Evolutionary conservation across 1,140 invertebrate species (phyloP), one percentile per base, ranked within the genome.

Genomic region (Idris sp.): DNA sequence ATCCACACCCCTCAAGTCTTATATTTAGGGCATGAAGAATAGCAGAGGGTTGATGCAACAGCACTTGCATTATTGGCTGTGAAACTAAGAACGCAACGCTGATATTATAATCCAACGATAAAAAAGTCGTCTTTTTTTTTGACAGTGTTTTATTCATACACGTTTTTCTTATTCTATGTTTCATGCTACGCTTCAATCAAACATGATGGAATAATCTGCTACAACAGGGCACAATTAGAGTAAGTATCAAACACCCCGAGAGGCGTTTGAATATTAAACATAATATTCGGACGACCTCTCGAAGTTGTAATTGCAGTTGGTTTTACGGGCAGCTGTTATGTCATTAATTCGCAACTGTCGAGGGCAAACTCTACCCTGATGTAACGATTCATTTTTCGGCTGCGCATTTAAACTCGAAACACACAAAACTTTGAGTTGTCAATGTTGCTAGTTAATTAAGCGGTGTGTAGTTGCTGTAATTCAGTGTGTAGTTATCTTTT

Each of bases 161-260:
- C 65, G 22, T 46, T 58, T 69, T 44, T 77, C 71, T 81, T 82
- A 84, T 79, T 79, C 54, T 87, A 82, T 87, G 86, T 89, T 89
- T 82, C 89, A 89, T 89, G 88, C 88, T 77, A 79, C 75, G 76
- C 83, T 79, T 80, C 51, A 79, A 72, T 74, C 51, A n/a, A n/a
- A 80, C 59, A 76, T 69, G 43, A 74, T 78, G 83, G 80, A 81
- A 77, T 74, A 61, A 54, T 71, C 61, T 69, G 22, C 49, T 54
- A 54, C 76, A 77, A 69, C 88, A 90, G 90, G 87, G 90, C 90
- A 74, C 90, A 91, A 79, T 88, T 91, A 84, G 90, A 91, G 90
- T 91, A 86, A 91, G 90, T 91, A 90, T 80, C 54, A 33, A 28
- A 54, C 38, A 54, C 48, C 19, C 36, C 13, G 36, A 53, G n/a